Conservation (phyloP, 2,113 vertebrate species). For the Bos indicus region DNA sequence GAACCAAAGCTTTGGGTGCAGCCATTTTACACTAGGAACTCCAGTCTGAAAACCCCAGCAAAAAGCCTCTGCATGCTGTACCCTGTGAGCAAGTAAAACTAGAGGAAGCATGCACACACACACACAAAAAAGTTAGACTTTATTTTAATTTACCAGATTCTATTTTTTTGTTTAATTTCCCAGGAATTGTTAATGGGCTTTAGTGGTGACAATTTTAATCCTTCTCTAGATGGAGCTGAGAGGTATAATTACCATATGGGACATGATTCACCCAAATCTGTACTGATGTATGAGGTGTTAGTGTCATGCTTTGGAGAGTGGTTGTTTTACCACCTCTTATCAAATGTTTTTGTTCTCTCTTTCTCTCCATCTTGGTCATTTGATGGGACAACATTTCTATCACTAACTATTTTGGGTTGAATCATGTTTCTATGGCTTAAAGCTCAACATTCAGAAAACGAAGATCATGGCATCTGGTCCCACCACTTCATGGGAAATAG, state of each 20-base stretch:
- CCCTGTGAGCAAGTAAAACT: background rate
- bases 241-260: background rate
- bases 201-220: background rate
- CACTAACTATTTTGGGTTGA: background rate
- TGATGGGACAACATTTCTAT: background rate
- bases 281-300: background rate
- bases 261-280: background rate
- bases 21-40: background rate
- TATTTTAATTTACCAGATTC: background rate
- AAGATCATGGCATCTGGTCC: no score
- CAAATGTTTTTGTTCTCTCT: background rate
- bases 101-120: background rate
- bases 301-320: background rate
- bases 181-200: background rate
- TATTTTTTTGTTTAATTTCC: background rate
- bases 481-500: no score
- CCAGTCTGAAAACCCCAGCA: fast-evolving
- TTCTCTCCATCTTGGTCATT: background rate
- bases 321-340: background rate
- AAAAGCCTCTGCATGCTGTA: background rate
- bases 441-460: no score
- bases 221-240: background rate
- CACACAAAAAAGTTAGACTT: background rate
- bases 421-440: background rate
- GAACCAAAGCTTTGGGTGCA: background rate